Percentiles rank a stretch among this genome's conserved stretches.
These are phyloP conservation scores for Gallinago undulata DNA, from an alignment of 2,113 vertebrate species.

Conservation along the genomic window DNA sequence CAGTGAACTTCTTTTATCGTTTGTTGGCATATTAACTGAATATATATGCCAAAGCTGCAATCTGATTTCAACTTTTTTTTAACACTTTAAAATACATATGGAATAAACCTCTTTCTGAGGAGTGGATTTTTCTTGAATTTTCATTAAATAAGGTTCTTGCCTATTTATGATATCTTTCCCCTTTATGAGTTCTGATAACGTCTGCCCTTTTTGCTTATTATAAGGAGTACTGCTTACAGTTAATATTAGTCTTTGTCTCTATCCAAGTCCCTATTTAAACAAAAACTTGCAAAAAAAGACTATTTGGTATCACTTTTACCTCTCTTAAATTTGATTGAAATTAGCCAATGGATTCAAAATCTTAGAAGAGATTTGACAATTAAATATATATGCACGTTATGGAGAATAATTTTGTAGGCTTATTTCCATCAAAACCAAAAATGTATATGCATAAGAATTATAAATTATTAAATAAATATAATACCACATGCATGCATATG, in stretches of 20 bases:
- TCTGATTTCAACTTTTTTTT: not conserved
- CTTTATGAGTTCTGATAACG: not conserved
- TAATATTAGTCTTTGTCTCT: not conserved
- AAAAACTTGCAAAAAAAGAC: not conserved
- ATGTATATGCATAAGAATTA: not conserved
- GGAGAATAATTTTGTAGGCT: not conserved
- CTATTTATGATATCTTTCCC: not conserved
- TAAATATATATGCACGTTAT: not conserved
- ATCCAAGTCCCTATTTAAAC: not conserved
- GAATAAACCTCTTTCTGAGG: not conserved
- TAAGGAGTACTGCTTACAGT: not conserved
- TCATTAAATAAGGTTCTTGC: not conserved
- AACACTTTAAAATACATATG: not conserved
- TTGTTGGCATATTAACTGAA: not conserved
- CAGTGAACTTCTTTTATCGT: not conserved
- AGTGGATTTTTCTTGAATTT: not conserved
- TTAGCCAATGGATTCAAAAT: not conserved
- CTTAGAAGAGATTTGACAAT: not conserved
- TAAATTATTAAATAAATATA: not conserved
- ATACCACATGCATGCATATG: fast-evolving
- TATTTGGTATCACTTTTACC: not conserved
- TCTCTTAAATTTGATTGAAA: not conserved
- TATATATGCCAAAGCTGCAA: not conserved
- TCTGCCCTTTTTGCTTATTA: not conserved
- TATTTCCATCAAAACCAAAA: not conserved